phyloP scores from a whole-genome alignment of 2,888 invertebrate genomes.

The Cepaea hortensis region DNA sequence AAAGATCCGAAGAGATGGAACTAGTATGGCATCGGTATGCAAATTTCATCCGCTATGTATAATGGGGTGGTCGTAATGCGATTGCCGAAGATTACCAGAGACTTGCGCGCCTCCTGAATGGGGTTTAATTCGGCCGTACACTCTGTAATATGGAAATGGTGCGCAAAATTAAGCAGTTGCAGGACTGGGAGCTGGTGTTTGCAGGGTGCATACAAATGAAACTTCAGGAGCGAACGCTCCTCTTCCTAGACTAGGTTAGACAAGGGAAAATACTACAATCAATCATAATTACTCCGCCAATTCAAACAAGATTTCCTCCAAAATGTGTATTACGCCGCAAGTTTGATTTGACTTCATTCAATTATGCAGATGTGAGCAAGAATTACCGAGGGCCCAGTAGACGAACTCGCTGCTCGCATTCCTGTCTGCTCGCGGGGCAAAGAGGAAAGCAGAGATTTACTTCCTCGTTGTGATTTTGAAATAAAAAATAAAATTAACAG shows the following conservation, averaged over 20 bases:
- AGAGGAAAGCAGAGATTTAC: slow-evolving; percentile 39
- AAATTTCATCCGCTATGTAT: slow-evolving; percentile 51
- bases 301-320: slow-evolving; percentile 53
- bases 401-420: slow-evolving; percentile 45
- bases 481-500: background rate
- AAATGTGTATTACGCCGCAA: slow-evolving; percentile 53
- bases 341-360: slow-evolving; percentile 55
- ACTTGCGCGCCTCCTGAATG: slow-evolving; percentile 51
- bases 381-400: slow-evolving; percentile 48
- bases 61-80: slow-evolving; percentile 52
- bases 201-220: slow-evolving; percentile 55
- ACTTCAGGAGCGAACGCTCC: slow-evolving; percentile 46
- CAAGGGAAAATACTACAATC: slow-evolving; percentile 55
- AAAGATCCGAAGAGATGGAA: slow-evolving; percentile 37
- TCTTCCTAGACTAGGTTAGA: slow-evolving; percentile 28
- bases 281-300: slow-evolving; percentile 55
- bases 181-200: slow-evolving; percentile 49
- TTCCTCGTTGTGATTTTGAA: background rate
- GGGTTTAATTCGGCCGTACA: slow-evolving; percentile 52
- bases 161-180: slow-evolving; percentile 54
- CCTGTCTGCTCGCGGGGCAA: slow-evolving; percentile 22
- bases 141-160: slow-evolving; percentile 54
- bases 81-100: slow-evolving; percentile 54
- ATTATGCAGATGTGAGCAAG: slow-evolving; percentile 55
- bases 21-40: slow-evolving; percentile 50